These are phyloP conservation scores for Ariopsis seemanni DNA, from an alignment of 2,113 vertebrate species.

Conservation along the genomic window DNA sequence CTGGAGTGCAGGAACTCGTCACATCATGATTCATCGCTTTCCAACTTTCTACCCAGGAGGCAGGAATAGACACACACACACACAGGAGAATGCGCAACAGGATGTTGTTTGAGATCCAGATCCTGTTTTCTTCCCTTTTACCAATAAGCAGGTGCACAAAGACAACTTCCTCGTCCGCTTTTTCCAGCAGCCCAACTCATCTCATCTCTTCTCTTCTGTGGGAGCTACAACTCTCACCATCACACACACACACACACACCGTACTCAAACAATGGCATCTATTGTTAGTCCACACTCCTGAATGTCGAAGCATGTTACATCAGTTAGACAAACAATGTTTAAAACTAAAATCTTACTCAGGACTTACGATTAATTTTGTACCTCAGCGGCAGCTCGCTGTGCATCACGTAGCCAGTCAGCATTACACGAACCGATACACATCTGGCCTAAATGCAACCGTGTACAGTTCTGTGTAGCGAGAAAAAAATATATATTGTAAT, in stretches of 20 bases:
- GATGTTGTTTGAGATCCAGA: slow-evolving; percentile 72
- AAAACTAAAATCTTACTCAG: background rate
- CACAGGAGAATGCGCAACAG: slow-evolving; percentile 51
- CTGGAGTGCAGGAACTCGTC: slow-evolving; percentile 48
- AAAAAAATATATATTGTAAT: no score
- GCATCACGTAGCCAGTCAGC: background rate
- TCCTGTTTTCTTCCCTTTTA: slow-evolving; percentile 75
- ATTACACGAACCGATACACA: background rate
- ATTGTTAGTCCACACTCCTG: slow-evolving; percentile 23
- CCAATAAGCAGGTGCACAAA: slow-evolving; percentile 67
- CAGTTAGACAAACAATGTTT: background rate
- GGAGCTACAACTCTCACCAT: background rate
- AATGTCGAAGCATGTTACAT: background rate
- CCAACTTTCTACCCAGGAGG: slow-evolving; percentile 52
- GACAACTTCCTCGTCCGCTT: background rate
- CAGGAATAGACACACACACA: slow-evolving; percentile 57
- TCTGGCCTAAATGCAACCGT: background rate
- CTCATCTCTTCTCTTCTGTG: slow-evolving; percentile 19
- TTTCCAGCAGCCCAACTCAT: slow-evolving; percentile 50
- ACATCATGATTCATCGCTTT: slow-evolving; percentile 57
- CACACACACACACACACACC: slow-evolving; percentile 7
- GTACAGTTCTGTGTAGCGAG: background rate
- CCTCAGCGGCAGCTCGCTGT: background rate
- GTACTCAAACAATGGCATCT: slow-evolving; percentile 25
- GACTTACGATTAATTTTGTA: background rate